These are phyloP conservation scores for Cotesia congregata DNA, from an alignment of 2,888 invertebrate species.

Conservation along the genomic window DNA sequence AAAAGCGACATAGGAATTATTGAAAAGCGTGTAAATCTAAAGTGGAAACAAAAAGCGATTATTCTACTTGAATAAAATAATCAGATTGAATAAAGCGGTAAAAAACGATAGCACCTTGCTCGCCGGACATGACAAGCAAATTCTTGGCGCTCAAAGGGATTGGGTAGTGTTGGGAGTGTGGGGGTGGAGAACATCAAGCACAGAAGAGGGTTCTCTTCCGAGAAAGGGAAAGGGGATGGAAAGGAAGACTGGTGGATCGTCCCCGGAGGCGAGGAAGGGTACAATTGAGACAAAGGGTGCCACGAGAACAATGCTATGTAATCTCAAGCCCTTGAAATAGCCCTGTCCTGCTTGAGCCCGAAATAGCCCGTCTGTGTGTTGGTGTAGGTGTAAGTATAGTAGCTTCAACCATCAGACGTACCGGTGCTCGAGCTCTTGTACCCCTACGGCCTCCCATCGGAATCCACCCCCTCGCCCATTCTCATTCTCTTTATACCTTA, in stretches of 20 bases:
- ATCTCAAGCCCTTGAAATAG: constrained; percentile 67
- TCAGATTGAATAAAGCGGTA: constrained; percentile 25
- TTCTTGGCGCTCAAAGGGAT: constrained; percentile 29
- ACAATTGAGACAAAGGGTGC: constrained; percentile 68
- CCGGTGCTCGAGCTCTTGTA: constrained; percentile 16
- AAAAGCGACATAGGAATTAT: neutral
- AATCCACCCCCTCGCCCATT: constrained; percentile 24
- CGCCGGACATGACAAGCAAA: constrained; percentile 27
- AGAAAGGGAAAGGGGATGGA: constrained; percentile 25
- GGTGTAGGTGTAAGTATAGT: neutral
- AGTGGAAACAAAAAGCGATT: neutral
- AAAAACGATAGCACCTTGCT: constrained; percentile 25
- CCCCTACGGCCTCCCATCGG: constrained; percentile 33
- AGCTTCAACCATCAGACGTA: constrained; percentile 35
- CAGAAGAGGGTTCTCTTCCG: constrained; percentile 15
- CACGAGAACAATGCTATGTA: constrained; percentile 68
- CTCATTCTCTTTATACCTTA: constrained; percentile 27
- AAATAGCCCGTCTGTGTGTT: constrained; percentile 15
- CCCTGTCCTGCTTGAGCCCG: constrained; percentile 37
- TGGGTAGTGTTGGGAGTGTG: constrained; percentile 23
- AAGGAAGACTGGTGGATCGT: constrained; percentile 29
- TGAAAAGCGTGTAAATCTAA: neutral
- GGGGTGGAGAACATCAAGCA: constrained; percentile 30
- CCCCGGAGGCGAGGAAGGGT: constrained; percentile 52
- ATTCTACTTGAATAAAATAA: neutral